Conservation (phyloP, 1,140 invertebrate genomes). For the Charaxes varanes region DNA sequence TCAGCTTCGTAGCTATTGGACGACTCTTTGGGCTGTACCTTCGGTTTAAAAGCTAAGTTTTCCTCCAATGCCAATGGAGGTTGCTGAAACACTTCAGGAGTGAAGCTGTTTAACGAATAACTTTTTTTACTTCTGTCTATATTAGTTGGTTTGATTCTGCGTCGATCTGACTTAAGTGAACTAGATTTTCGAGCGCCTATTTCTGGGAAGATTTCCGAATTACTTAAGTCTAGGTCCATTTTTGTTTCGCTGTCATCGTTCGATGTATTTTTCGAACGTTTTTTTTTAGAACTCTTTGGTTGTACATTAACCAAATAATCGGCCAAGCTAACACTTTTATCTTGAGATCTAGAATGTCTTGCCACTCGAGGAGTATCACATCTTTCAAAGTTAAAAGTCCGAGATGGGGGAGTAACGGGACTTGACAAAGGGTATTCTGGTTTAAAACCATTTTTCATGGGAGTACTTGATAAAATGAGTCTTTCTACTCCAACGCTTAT, state of each 20-base stretch:
- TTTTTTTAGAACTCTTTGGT: slow-evolving; percentile 51
- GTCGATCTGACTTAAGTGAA: slow-evolving; percentile 41
- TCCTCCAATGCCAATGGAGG: slow-evolving; percentile 46
- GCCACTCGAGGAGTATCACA: slow-evolving; percentile 53
- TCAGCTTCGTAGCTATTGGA: slow-evolving; percentile 54
- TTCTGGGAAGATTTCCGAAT: slow-evolving; percentile 59
- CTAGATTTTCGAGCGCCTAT: slow-evolving; percentile 56
- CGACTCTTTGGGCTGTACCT: slow-evolving; percentile 47
- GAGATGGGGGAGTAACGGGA: slow-evolving; percentile 44
- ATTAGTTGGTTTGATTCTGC: slow-evolving; percentile 66
- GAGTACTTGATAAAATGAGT: slow-evolving; percentile 48
- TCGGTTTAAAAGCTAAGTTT: slow-evolving; percentile 61
- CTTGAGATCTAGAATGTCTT: slow-evolving; percentile 45
- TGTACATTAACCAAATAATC: slow-evolving; percentile 51
- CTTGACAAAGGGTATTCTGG: slow-evolving; percentile 53
- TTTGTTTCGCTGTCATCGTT: slow-evolving; percentile 42
- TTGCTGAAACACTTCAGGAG: slow-evolving; percentile 41
- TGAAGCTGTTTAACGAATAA: slow-evolving; percentile 54
- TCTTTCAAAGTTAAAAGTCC: slow-evolving; percentile 39
- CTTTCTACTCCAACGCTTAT: slow-evolving; percentile 45
- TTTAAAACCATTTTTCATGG: slow-evolving; percentile 70
- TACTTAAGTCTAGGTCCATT: slow-evolving; percentile 52
- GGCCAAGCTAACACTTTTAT: slow-evolving; percentile 54
- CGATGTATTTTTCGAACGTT: slow-evolving; percentile 40
- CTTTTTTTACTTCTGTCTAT: slow-evolving; percentile 53